These are phyloP conservation scores for Fopius arisanus DNA, from an alignment of 1,140 invertebrate species.

Conservation along the genomic window DNA sequence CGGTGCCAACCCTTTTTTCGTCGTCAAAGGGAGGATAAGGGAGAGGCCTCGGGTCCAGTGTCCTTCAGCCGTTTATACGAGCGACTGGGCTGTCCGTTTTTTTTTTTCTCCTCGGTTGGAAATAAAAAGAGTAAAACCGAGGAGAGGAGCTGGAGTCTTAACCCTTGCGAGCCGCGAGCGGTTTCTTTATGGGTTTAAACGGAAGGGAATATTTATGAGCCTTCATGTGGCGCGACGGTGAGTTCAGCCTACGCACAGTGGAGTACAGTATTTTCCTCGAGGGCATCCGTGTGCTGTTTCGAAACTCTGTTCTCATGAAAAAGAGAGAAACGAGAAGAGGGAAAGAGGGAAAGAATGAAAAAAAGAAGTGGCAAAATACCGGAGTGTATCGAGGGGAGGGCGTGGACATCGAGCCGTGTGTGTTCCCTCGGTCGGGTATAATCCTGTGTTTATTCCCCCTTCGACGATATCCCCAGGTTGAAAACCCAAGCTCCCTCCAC, in stretches of 20 bases:
- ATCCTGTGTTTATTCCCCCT: constrained; percentile 13
- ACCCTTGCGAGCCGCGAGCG: constrained; percentile 58
- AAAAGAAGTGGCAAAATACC: neutral
- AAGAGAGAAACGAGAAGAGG: neutral
- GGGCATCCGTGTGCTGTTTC: constrained; percentile 22
- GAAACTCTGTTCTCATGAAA: constrained; percentile 16
- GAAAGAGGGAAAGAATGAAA: neutral
- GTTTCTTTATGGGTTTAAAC: constrained; percentile 61
- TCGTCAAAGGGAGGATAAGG: neutral
- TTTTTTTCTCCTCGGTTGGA: constrained; percentile 32
- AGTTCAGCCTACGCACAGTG: constrained; percentile 28
- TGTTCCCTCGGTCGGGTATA: neutral
- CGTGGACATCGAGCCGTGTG: constrained; percentile 19
- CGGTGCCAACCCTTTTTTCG: neutral
- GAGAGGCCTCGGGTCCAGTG: constrained; percentile 31
- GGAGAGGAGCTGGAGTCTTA: constrained; percentile 46
- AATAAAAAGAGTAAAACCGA: constrained; percentile 33
- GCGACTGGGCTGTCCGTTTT: constrained; percentile 23
- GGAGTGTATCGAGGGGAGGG: neutral
- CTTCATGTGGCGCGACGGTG: constrained; percentile 41
- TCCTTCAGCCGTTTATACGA: constrained; percentile 35
- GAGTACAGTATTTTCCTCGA: constrained; percentile 18
- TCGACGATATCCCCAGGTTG: neutral
- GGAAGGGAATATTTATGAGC: constrained; percentile 60
- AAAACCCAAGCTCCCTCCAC: neutral